Conservation (phyloP, 1,140 invertebrate species). For the Drosophila triauraria region DNA sequence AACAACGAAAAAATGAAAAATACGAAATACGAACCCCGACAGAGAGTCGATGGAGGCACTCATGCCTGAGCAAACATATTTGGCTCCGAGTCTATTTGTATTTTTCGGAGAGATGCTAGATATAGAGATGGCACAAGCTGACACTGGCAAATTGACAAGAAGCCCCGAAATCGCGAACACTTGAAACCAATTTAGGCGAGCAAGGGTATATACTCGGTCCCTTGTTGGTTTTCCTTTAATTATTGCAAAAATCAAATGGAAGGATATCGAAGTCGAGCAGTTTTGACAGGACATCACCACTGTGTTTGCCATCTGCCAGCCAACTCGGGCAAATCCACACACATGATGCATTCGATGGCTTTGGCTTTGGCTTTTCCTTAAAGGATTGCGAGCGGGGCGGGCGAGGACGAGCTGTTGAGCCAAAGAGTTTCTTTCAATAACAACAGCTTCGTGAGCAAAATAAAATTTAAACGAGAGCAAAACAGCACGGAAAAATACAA, state of each 20-base stretch:
- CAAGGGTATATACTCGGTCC: neutral
- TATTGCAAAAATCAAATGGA: neutral
- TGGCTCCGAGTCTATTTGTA: conserved; percentile 39
- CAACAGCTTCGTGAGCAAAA: conserved; percentile 52
- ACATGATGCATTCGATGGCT: conserved; percentile 6
- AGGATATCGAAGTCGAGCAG: neutral
- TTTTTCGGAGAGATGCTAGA: conserved; percentile 27
- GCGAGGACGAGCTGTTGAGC: conserved; percentile 8
- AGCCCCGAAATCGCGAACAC: conserved; percentile 12
- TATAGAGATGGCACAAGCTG: conserved; percentile 17
- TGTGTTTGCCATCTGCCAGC: conserved; percentile 30
- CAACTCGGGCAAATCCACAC: neutral
- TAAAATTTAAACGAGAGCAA: conserved; percentile 38
- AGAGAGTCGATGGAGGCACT: conserved; percentile 29
- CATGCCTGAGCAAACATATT: conserved; percentile 46
- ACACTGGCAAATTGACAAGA: conserved; percentile 8
- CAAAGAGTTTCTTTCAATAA: conserved; percentile 53
- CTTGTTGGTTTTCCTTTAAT: conserved; percentile 9
- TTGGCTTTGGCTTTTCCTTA: neutral
- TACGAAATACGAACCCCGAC: conserved; percentile 11
- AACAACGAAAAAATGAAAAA: conserved; percentile 35
- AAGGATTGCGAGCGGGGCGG: neutral
- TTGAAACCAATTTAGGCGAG: conserved; percentile 34
- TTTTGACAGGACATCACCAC: conserved; percentile 35
- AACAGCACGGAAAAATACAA: neutral